Evolutionary conservation across 2,888 invertebrate genomes (phyloP), one percentile per base, ranked within the genome.

Genomic region (Brachypterus glaber): DNA sequence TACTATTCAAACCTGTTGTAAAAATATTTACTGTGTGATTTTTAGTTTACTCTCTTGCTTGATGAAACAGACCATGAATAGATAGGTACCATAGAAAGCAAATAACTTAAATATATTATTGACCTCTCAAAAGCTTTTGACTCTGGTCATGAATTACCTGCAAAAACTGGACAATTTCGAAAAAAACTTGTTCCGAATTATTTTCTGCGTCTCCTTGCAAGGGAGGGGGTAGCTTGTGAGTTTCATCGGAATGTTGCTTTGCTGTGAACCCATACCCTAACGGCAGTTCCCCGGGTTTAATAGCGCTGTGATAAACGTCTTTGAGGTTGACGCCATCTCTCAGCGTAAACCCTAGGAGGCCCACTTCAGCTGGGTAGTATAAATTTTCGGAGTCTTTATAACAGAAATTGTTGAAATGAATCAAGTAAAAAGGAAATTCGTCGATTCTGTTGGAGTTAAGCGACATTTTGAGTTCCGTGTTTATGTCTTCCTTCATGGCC

Each of bases 171-270:
- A 63, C 44, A 2, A 74, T 49, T 3, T 64, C 60, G 0, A 48
- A 17, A 39, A 66, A 71, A 17, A 74, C 57, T 4, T 55, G 53
- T 4, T 33, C 14, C 17, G 58, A 43, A 32, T 55, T 68, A 39
- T 60, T 47, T 5, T 43, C 47, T 30, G 57, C 50, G 2, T 62
- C 64, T 1, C 63, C 62, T 12, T 67, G 54, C 1, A 64, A 56
- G 3, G 71, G 67, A 15, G 64, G 43, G 1, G 62, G 63, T 29
- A 76, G 54, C 37, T 64, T 57, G 50, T 76, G 76, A 0, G 70
- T 67, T 2, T 53, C 49, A 1, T 62, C 54, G 0, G 69, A 60
- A 40, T 64, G 62, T n/a, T 64, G 50, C 31, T 58, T 53, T 0
- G 73, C 68, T 12, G 64, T 65, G 42, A 61, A 57, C 2, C 58